Conservation (phyloP, 1,140 invertebrate genomes). For the Trichogramma pretiosum region DNA sequence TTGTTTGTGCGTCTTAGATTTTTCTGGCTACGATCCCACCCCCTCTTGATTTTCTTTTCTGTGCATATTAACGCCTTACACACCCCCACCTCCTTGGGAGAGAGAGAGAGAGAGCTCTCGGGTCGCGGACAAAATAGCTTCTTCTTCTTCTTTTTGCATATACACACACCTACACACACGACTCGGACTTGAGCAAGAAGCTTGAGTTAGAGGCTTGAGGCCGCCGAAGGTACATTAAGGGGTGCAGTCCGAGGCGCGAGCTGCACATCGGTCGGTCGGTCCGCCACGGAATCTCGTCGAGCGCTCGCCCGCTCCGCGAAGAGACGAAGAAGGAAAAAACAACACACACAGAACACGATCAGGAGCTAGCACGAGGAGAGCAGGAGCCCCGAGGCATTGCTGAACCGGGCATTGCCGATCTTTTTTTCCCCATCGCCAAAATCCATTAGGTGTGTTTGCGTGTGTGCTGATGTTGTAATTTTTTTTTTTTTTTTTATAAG, state of each 20-base stretch:
- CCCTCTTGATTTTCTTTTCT: no score
- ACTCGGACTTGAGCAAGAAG: conserved; percentile 22
- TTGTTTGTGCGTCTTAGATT: conserved; percentile 39
- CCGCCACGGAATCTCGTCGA: conserved; percentile 13
- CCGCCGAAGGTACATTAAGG: conserved; percentile 37
- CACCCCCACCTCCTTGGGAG: background rate
- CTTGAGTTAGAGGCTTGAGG: no score
- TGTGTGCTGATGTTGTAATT: background rate
- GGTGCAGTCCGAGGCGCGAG: conserved; percentile 17
- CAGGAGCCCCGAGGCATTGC: conserved; percentile 15
- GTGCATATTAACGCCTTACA: background rate
- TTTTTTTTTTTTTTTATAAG: no score
- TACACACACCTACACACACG: conserved; percentile 14
- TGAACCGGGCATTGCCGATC: conserved; percentile 28
- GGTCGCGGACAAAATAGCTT: background rate
- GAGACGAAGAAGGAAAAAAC: no score
- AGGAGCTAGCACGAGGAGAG: conserved; percentile 25
- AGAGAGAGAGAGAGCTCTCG: background rate
- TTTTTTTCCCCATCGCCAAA: conserved; percentile 32
- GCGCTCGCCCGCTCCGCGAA: no score
- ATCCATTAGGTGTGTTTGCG: conserved; percentile 23
- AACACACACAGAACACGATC: conserved; percentile 33
- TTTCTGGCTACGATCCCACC: background rate
- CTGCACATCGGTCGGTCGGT: conserved; percentile 34
- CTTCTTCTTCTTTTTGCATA: no score